Conservation (phyloP, 2,888 invertebrate genomes). For the Esperia sulphurella region DNA sequence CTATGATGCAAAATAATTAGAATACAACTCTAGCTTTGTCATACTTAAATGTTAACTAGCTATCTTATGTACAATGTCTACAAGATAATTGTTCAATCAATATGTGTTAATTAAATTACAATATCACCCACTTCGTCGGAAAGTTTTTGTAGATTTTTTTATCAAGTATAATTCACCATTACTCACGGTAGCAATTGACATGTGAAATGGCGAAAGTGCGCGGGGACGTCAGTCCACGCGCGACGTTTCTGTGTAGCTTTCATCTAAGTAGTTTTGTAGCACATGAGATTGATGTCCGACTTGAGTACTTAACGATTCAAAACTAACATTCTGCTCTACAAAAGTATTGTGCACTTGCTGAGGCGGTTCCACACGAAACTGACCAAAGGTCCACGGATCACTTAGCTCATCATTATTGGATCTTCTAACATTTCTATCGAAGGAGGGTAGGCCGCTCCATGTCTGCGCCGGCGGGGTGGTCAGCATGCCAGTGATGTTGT, state of each 20-base stretch:
- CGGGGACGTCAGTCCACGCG: conserved; percentile 61
- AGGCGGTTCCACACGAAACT: conserved; percentile 65
- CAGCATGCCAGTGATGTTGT: conserved; percentile 44
- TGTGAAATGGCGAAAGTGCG: conserved; percentile 14
- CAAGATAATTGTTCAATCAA: conserved; percentile 61
- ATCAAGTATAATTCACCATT: background rate
- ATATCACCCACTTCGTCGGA: conserved; percentile 32
- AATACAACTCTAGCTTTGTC: conserved; percentile 69
- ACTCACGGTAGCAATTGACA: background rate
- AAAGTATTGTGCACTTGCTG: conserved; percentile 58
- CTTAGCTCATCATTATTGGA: conserved; percentile 39
- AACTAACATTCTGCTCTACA: conserved; percentile 59
- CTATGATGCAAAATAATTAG: conserved; percentile 70
- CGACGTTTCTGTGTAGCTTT: conserved; percentile 56
- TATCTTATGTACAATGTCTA: conserved; percentile 73
- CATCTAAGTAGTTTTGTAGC: conserved; percentile 58
- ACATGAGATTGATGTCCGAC: conserved; percentile 41
- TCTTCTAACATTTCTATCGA: conserved; percentile 44
- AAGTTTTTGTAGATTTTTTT: background rate
- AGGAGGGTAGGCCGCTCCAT: conserved; percentile 55
- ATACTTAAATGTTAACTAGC: conserved; percentile 53
- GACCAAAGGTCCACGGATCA: conserved; percentile 65
- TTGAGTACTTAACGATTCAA: conserved; percentile 56
- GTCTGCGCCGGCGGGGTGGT: conserved; percentile 56
- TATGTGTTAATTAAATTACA: conserved; percentile 35